phyloP scores from a whole-genome alignment of 2,888 invertebrate species.

The Leptinotarsa rubiginosa region DNA sequence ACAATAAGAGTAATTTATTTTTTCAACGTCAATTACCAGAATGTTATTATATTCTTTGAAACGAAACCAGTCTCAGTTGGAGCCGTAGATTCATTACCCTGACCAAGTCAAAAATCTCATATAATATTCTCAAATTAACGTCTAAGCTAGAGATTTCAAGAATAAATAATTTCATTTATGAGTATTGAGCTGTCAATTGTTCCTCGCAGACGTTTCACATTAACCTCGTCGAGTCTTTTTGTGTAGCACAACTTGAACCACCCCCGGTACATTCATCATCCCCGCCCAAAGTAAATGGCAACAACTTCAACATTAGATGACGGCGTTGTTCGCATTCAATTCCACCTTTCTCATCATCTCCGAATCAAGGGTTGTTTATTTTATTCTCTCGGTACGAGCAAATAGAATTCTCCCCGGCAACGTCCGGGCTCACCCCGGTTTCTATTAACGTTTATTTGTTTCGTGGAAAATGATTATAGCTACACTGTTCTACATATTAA shows the following conservation, averaged over 20 bases:
- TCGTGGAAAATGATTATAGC: constrained; percentile 36
- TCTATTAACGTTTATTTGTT: constrained; percentile 39
- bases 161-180: too few relatives aligned
- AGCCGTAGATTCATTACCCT: too few relatives aligned
- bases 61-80: too few relatives aligned
- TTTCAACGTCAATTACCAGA: too few relatives aligned
- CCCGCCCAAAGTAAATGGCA: constrained; percentile 12
- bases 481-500: constrained; percentile 34
- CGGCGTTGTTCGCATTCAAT: constrained; percentile 8
- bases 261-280: constrained; percentile 5
- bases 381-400: not conserved
- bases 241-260: not conserved
- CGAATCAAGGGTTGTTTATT: constrained; percentile 26
- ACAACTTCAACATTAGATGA: constrained; percentile 7
- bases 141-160: too few relatives aligned
- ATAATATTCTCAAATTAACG: too few relatives aligned
- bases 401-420: constrained; percentile 1
- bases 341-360: constrained; percentile 23
- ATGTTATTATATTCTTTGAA: too few relatives aligned
- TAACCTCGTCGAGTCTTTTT: not conserved
- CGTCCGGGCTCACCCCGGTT: constrained; percentile 26
- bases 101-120: too few relatives aligned
- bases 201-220: not conserved
- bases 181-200: not conserved
- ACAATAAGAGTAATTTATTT: too few relatives aligned